Evolutionary conservation across 2,888 invertebrate species (phyloP).

Genomic region (Dorcus parallelipipedus): DNA sequence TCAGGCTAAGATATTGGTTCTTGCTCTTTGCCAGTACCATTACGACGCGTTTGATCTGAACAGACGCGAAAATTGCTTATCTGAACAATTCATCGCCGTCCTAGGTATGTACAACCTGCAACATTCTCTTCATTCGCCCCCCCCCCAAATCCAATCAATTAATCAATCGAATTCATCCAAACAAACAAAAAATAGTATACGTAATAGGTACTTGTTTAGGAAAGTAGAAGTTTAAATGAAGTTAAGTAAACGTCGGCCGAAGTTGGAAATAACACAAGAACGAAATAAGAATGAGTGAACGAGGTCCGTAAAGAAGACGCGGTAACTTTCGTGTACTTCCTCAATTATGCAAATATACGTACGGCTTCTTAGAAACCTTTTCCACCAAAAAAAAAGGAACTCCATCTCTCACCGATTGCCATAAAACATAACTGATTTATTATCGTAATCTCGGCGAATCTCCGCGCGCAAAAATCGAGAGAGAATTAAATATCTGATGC

Average conservation of each 20-base stretch:
- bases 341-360: constrained; percentile 43
- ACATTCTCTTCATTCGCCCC: neutral
- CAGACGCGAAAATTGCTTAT: constrained; percentile 25
- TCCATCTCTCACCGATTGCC: constrained; percentile 1
- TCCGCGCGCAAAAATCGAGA: too few relatives aligned
- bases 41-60: constrained; percentile 22
- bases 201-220: constrained; percentile 38
- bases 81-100: constrained; percentile 17
- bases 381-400: constrained; percentile 13
- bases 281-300: constrained; percentile 42
- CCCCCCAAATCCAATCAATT: neutral
- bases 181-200: constrained; percentile 19
- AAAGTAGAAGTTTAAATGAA: constrained; percentile 39
- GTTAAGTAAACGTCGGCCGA: constrained; percentile 41
- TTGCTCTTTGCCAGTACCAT: constrained; percentile 16
- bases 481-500: too few relatives aligned
- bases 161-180: neutral
- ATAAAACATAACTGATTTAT: constrained; percentile 19
- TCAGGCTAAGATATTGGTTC: constrained; percentile 26
- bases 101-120: neutral
- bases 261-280: constrained; percentile 40
- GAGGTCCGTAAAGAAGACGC: constrained; percentile 37
- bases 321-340: constrained; percentile 43
- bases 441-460: constrained; percentile 1
- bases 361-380: constrained; percentile 27